Evolutionary conservation across 2,888 invertebrate species (phyloP).

Genomic region (Steinernema hermaphroditum): DNA sequence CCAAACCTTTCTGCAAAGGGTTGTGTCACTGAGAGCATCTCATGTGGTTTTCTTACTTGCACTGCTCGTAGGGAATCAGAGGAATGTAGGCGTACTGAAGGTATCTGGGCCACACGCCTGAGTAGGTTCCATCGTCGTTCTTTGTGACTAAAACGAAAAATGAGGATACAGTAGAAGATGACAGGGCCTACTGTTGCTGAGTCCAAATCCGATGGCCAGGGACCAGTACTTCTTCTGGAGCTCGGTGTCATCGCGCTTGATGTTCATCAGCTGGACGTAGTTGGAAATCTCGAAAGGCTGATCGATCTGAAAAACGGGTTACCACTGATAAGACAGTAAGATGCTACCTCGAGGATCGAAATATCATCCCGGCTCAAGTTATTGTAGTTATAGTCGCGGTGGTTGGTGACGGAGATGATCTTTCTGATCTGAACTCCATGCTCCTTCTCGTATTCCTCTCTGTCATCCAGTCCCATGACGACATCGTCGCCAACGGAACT

Average conservation of each 20-base stretch:
- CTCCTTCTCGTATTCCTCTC: neutral
- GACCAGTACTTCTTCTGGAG: too few species aligned
- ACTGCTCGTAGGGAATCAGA: neutral
- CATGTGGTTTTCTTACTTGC: neutral
- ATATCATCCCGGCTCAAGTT: neutral
- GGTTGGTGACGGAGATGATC: neutral
- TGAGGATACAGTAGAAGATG: too few species aligned
- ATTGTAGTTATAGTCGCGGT: neutral
- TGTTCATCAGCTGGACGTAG: neutral
- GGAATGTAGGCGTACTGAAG: conserved; percentile 9
- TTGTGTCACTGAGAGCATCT: neutral
- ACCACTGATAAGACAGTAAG: too few species aligned
- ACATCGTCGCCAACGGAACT: neutral
- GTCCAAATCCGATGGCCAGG: too few species aligned
- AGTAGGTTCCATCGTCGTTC: neutral
- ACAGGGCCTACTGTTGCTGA: too few species aligned
- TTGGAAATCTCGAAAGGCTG: neutral
- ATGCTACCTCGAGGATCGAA: too few species aligned
- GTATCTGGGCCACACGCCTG: neutral
- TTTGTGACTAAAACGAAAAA: neutral
- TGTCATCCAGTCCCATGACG: neutral
- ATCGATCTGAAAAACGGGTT: neutral
- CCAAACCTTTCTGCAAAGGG: neutral
- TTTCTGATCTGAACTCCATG: neutral
- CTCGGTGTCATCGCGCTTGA: neutral